Evolutionary conservation across 1,140 invertebrate species (phyloP).

Genomic region (Drosophila malerkotliana): DNA sequence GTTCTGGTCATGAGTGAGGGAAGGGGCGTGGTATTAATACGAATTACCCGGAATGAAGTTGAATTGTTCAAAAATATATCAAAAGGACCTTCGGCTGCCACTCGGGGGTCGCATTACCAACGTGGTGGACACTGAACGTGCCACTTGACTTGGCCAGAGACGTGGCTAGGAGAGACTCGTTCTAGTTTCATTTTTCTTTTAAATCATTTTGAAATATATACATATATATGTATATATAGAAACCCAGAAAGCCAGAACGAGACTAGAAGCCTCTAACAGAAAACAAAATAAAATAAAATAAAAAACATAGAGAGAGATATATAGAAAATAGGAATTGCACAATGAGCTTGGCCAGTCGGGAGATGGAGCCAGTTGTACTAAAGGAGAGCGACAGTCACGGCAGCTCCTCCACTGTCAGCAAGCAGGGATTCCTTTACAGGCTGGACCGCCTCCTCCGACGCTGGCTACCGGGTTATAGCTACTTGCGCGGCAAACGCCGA

Average conservation of each 20-base stretch:
- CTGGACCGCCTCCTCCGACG: constrained; percentile 51
- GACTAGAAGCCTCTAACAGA: not conserved
- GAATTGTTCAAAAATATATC: constrained; percentile 8
- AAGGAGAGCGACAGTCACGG: not conserved
- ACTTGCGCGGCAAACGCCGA: constrained; percentile 28
- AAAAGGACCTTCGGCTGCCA: constrained; percentile 40
- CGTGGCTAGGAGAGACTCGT: not conserved
- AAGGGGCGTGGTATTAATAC: not conserved
- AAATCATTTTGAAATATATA: too few species aligned
- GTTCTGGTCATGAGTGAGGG: too few species aligned
- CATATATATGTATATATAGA: too few species aligned
- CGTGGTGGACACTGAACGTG: constrained; percentile 12
- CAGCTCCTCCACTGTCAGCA: not conserved
- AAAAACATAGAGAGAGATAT: not conserved
- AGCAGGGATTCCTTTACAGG: constrained; percentile 15
- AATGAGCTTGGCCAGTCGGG: not conserved
- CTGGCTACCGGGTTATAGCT: constrained; percentile 57
- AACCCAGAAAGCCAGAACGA: not conserved
- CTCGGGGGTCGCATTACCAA: constrained; percentile 55
- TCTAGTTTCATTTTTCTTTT: too few species aligned
- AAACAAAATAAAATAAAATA: not conserved
- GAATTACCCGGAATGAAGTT: not conserved
- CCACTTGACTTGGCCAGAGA: not conserved
- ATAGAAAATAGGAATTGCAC: not conserved
- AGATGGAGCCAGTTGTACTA: not conserved